phyloP scores from a whole-genome alignment of 2,113 vertebrate species.

The Pelvicachromis taeniatus region DNA sequence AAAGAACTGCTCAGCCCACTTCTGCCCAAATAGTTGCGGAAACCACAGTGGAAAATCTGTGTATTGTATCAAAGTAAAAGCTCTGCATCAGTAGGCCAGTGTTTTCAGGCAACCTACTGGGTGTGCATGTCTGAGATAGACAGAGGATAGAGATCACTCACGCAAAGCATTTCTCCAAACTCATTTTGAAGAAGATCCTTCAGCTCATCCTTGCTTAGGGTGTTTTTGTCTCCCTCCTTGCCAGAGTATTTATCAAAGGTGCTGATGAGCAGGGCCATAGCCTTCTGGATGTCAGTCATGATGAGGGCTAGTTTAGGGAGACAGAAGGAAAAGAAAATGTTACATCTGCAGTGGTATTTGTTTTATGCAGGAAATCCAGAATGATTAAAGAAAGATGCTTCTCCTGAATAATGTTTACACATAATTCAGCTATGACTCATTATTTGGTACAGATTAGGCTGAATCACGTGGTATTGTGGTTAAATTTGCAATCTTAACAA shows the following conservation, averaged over 20 bases:
- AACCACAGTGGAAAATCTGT: accelerated
- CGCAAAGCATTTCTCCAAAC: conserved; percentile 71
- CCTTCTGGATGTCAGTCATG: conserved; percentile 68
- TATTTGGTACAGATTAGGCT: background rate
- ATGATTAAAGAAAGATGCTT: background rate
- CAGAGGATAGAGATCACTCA: conserved; percentile 49
- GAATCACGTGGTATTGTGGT: conserved; percentile 5
- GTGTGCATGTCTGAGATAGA: background rate
- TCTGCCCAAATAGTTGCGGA: accelerated
- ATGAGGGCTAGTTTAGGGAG: background rate
- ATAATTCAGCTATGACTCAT: background rate
- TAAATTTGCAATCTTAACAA: background rate
- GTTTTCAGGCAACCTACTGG: background rate
- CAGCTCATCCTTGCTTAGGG: conserved; percentile 83
- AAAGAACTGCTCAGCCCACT: background rate
- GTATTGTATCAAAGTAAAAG: background rate
- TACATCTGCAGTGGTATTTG: background rate
- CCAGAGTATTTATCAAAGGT: conserved; percentile 81
- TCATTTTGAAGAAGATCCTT: conserved; percentile 80
- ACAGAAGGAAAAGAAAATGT: background rate
- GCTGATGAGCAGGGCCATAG: conserved; percentile 75
- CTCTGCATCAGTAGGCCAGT: accelerated
- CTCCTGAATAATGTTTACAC: background rate
- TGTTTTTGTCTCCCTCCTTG: conserved; percentile 80
- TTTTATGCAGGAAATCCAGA: background rate